phyloP scores from a whole-genome alignment of 2,888 invertebrate genomes.

The Sarcophaga carnaria region DNA sequence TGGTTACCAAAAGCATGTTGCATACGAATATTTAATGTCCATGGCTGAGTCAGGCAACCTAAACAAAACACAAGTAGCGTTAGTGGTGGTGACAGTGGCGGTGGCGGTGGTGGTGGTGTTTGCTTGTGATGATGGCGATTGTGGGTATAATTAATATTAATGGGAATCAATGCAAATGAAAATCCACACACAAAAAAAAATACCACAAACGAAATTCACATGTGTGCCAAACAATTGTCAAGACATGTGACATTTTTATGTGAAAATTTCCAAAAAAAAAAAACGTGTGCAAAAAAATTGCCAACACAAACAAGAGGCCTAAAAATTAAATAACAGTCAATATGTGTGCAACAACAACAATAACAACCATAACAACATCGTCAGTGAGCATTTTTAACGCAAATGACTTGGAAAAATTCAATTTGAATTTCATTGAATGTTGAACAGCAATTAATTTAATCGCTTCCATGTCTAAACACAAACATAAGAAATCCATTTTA shows the following conservation, averaged over 20 bases:
- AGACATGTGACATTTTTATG: constrained; percentile 70
- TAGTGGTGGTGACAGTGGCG: too few species aligned
- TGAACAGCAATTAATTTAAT: constrained; percentile 70
- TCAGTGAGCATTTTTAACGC: constrained; percentile 46
- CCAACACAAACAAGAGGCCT: constrained; percentile 18
- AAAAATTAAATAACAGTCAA: constrained; percentile 47
- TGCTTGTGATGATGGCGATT: too few species aligned
- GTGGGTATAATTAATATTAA: constrained; percentile 3
- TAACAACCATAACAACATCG: constrained; percentile 15
- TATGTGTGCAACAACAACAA: too few species aligned
- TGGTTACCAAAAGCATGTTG: constrained; percentile 21
- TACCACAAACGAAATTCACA: constrained; percentile 47
- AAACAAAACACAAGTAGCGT: too few species aligned
- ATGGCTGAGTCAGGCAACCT: not conserved
- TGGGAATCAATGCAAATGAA: not conserved
- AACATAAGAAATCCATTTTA: constrained; percentile 70
- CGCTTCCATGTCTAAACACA: constrained; percentile 70
- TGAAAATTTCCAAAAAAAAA: constrained; percentile 52
- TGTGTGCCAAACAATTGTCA: constrained; percentile 68
- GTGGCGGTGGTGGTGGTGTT: too few species aligned
- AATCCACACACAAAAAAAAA: not conserved
- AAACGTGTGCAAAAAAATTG: constrained; percentile 40
- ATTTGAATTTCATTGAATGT: constrained; percentile 68
- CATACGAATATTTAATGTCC: not conserved
- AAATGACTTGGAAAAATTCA: constrained; percentile 61